Evolutionary conservation across 2,797 vertebrate species (phyloP), one percentile per base, ranked within the genome.

Genomic region (Cephalopachus bancanus): DNA sequence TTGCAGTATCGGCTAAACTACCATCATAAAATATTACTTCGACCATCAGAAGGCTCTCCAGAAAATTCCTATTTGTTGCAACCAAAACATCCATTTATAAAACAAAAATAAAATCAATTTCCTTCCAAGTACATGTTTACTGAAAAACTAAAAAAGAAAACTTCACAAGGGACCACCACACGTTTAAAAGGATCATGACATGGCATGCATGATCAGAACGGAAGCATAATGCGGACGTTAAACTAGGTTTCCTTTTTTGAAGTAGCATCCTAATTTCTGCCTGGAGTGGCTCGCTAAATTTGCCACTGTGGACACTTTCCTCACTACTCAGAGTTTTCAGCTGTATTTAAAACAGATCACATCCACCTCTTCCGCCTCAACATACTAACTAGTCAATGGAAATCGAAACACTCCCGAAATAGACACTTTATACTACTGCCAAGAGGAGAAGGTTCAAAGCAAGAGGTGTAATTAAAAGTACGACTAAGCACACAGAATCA

Each of bases 401-500:
- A 98, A 97, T 26, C 1, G 51, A 97, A 95, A 65, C 37, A 88
- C 22, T 49, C 78, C 60, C 8, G 6, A 97, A 98, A 97, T 22
- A 95, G 91, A 22, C 49, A 93, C 55, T 97, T 97, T 30, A 65
- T 65, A 7, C 53, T 92, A 17, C 37, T 92, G 80, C 24, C 76
- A 94, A 96, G 59, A 67, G 72, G 78, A 91, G 49, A 83, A 91
- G 20, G 49, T 94, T 97, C 78, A 89, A 33, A 96, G 92, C 60
- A 93, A 97, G 98, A 97, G 80, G 55, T 97, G 3, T 78, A 97
- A 90, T 97, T 97, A 92, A 86, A 97, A 97, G 79, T 96, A 93
- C 96, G 97, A 98, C 96, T 98, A 98, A 98, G 96, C 93, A 97
- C 83, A 44, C 10, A 96, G 57, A 96, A 90, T 97, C 95, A 95